phyloP scores from a whole-genome alignment of 2,113 vertebrate genomes.

The Odocoileus hemionus region DNA sequence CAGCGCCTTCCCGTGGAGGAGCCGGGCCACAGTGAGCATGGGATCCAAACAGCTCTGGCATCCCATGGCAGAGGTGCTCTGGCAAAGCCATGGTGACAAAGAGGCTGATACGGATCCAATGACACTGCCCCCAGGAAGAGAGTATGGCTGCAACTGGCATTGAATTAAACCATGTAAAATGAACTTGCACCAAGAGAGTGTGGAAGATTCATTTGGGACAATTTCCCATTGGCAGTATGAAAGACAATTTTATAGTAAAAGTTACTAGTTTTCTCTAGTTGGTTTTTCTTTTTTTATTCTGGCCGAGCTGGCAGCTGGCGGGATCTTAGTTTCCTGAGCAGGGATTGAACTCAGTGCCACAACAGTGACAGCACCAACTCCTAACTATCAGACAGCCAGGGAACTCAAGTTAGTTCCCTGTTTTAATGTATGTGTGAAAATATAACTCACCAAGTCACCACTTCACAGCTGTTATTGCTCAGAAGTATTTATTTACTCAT shows the following conservation, averaged over 20 bases:
- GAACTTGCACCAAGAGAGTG: too few relatives aligned
- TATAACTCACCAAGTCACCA: not conserved
- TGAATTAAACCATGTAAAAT: not conserved
- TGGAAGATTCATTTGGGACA: rapidly evolving
- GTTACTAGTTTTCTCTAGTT: not conserved
- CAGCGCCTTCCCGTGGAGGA: rapidly evolving
- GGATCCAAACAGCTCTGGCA: not conserved
- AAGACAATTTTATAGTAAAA: not conserved
- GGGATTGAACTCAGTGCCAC: not conserved
- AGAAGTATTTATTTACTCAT: not conserved
- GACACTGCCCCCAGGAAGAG: not conserved
- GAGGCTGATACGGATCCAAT: rapidly evolving
- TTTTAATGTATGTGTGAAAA: not conserved
- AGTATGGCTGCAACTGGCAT: not conserved
- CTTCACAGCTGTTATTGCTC: not conserved
- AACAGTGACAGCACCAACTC: not conserved
- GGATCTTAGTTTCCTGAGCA: not conserved
- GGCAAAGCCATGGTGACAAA: not conserved
- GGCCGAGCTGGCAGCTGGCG: rapidly evolving
- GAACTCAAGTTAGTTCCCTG: not conserved
- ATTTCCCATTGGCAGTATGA: rapidly evolving
- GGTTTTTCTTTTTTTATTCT: not conserved
- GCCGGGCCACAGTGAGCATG: not conserved
- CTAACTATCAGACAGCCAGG: not conserved
- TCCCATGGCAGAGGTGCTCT: not conserved